Conservation (phyloP, 2,113 vertebrate genomes). For the Mobula hypostoma region DNA sequence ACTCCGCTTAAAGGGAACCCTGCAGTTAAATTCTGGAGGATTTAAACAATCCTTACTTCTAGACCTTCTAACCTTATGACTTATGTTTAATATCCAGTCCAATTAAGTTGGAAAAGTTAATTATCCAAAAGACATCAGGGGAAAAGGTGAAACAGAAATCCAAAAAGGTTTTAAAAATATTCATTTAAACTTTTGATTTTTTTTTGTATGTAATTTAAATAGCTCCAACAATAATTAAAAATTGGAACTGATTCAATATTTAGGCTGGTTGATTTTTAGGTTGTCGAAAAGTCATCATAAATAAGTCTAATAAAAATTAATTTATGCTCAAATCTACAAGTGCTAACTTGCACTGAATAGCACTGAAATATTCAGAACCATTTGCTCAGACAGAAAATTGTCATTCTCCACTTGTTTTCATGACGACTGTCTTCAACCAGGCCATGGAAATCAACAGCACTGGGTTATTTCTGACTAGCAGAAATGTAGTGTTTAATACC, state of each 20-base stretch:
- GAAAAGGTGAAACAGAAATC: background rate
- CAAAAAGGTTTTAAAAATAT: background rate
- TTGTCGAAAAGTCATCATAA: background rate
- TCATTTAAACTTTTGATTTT: background rate
- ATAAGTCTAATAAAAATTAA: background rate
- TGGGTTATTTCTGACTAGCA: background rate
- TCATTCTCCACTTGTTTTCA: background rate
- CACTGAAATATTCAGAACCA: background rate
- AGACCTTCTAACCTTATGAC: no score
- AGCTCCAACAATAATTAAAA: background rate
- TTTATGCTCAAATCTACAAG: background rate
- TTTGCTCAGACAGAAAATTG: background rate
- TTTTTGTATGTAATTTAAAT: background rate
- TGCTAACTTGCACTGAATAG: background rate
- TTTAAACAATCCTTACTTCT: no score
- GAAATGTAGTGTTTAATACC: background rate
- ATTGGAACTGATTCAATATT: background rate
- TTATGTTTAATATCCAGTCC: no score
- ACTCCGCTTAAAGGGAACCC: no score
- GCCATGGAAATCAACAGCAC: background rate
- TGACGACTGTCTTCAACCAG: background rate
- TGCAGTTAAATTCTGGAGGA: no score
- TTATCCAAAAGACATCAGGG: background rate
- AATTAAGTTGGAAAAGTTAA: background rate
- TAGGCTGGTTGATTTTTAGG: background rate